These are phyloP conservation scores for Spinus olivaceus DNA, from an alignment of 2,797 vertebrate species.

Conservation along the genomic window DNA sequence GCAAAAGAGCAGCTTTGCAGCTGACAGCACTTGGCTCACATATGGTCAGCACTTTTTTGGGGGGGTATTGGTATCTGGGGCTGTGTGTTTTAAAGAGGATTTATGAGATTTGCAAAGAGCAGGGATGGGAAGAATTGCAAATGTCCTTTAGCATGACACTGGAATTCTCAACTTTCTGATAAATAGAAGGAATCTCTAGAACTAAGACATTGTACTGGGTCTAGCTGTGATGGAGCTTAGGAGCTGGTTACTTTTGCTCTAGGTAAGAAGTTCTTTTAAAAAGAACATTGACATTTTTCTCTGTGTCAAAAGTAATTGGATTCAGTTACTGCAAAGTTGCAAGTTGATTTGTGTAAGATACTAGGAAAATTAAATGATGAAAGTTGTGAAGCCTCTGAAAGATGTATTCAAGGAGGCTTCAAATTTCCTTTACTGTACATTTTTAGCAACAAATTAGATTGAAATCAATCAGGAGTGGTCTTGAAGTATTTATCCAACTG, in stretches of 20 bases:
- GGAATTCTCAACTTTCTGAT: neutral
- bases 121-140: neutral
- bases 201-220: neutral
- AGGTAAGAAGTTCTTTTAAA: neutral
- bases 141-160: neutral
- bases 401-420: neutral
- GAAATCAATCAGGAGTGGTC: conserved; percentile 14
- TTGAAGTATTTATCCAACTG: conserved; percentile 53
- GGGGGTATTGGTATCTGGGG: neutral
- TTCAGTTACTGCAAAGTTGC: neutral
- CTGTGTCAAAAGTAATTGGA: neutral
- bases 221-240: neutral
- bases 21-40: neutral
- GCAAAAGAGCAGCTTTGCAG: neutral
- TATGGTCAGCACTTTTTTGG: neutral
- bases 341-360: conserved; percentile 9
- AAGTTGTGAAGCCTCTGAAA: neutral
- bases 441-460: conserved; percentile 44
- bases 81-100: neutral
- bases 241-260: neutral
- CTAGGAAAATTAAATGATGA: neutral
- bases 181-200: neutral
- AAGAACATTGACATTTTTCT: neutral
- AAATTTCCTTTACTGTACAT: conserved; percentile 25
- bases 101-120: neutral